Evolutionary conservation across 2,888 invertebrate species (phyloP).

Genomic region (Ptilodon capucinus): DNA sequence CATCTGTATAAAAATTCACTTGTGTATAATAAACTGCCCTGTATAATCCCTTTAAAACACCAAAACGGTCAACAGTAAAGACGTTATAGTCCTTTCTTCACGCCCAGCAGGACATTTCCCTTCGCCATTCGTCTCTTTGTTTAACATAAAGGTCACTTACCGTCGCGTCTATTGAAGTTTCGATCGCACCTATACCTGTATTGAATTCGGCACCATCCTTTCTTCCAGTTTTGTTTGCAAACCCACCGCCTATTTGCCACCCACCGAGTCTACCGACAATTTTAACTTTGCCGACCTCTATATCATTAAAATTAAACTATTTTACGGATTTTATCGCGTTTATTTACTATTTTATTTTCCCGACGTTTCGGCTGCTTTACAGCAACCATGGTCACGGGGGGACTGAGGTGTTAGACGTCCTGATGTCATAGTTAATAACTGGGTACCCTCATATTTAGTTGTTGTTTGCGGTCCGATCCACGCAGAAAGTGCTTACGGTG

Average conservation of each 20-base stretch:
- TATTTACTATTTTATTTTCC: too few relatives aligned
- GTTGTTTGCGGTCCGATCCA: too few relatives aligned
- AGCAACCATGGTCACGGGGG: too few relatives aligned
- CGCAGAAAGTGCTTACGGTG: too few relatives aligned
- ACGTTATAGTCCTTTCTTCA: conserved; percentile 55
- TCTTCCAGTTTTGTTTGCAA: conserved; percentile 71
- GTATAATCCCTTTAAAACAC: conserved; percentile 41
- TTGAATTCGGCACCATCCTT: conserved; percentile 52
- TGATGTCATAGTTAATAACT: too few relatives aligned
- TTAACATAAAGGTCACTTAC: conserved; percentile 66
- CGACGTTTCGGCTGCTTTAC: too few relatives aligned
- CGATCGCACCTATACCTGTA: conserved; percentile 58
- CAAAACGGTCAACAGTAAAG: conserved; percentile 66
- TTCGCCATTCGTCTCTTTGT: conserved; percentile 52
- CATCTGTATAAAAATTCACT: too few relatives aligned
- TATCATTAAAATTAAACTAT: too few relatives aligned
- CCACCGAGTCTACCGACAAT: conserved; percentile 54
- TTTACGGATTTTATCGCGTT: too few relatives aligned
- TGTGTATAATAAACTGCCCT: conserved; percentile 64
- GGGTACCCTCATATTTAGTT: too few relatives aligned
- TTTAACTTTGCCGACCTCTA: conserved; percentile 10
- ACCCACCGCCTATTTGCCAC: conserved; percentile 73
- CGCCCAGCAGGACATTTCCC: conserved; percentile 69
- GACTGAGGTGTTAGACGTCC: too few relatives aligned
- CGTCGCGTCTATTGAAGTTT: conserved; percentile 55